Evolutionary conservation across 2,888 invertebrate genomes (phyloP).

Genomic region (Sylvicola fuscatus): DNA sequence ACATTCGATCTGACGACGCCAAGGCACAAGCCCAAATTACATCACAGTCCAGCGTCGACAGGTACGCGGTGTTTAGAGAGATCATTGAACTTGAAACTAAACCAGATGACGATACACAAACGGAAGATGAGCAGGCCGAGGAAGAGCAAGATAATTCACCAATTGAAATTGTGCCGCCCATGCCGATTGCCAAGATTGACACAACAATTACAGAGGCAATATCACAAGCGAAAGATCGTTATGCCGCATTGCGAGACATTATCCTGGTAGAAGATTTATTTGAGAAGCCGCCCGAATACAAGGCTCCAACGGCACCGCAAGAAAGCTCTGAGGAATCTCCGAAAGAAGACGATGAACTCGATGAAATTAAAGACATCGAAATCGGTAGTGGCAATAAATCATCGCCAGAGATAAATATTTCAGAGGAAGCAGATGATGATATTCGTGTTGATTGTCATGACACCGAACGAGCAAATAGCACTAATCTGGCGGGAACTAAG

Average conservation of each 20-base stretch:
- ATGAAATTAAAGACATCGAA: slow-evolving; percentile 11
- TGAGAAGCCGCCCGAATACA: slow-evolving; percentile 23
- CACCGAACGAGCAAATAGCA: slow-evolving; percentile 19
- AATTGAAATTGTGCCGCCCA: slow-evolving; percentile 22
- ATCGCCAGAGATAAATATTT: slow-evolving; percentile 31
- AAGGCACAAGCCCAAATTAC: slow-evolving; percentile 7
- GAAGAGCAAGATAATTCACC: slow-evolving; percentile 14
- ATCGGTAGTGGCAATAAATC: slow-evolving; percentile 28
- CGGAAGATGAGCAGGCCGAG: slow-evolving; percentile 1
- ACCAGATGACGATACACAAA: slow-evolving; percentile 1
- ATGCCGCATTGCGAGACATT: slow-evolving; percentile 62
- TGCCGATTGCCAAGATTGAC: slow-evolving; percentile 27
- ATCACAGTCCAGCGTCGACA: slow-evolving; percentile 41
- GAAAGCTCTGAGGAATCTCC: slow-evolving; percentile 4
- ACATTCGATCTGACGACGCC: slow-evolving; percentile 9
- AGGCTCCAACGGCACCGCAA: neutral
- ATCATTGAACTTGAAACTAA: slow-evolving; percentile 53
- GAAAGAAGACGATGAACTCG: neutral
- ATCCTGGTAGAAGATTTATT: slow-evolving; percentile 38
- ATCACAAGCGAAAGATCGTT: slow-evolving; percentile 42
- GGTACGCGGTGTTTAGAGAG: slow-evolving; percentile 77
- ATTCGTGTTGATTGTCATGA: slow-evolving; percentile 16
- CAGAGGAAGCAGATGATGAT: slow-evolving; percentile 30
- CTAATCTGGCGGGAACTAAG: slow-evolving; percentile 12
- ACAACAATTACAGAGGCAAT: slow-evolving; percentile 27